Evolutionary conservation across 2,888 invertebrate genomes (phyloP).

Genomic region (Aporophyla nigra): DNA sequence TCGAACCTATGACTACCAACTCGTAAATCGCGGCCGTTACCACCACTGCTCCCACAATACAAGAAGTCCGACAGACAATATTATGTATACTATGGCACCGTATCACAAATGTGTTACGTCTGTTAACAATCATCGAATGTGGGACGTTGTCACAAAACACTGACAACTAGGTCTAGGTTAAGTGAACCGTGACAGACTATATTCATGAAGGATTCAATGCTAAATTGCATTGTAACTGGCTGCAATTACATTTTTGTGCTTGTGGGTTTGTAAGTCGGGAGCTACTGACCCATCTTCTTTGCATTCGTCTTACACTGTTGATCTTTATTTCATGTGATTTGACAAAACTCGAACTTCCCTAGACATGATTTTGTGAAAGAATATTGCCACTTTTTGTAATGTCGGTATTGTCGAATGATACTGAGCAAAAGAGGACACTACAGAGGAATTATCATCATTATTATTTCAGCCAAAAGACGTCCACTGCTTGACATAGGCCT

Average conservation of each 20-base stretch:
- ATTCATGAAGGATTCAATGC: slow-evolving; percentile 40
- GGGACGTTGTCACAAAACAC: slow-evolving; percentile 45
- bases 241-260: slow-evolving; percentile 34
- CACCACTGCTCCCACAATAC: no score
- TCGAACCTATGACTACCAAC: no score
- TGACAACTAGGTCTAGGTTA: slow-evolving; percentile 45
- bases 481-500: no score
- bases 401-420: background rate
- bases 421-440: background rate
- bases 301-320: background rate
- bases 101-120: slow-evolving; percentile 27
- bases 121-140: slow-evolving; percentile 45
- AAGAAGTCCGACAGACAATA: slow-evolving; percentile 1
- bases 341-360: background rate
- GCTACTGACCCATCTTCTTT: slow-evolving; percentile 1
- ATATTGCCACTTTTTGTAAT: background rate
- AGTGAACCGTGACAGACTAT: slow-evolving; percentile 40
- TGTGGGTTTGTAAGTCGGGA: slow-evolving; percentile 29
- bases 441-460: no score
- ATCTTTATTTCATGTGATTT: background rate
- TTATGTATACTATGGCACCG: slow-evolving; percentile 24
- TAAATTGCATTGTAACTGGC: slow-evolving; percentile 33
- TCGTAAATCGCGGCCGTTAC: no score
- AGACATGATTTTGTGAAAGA: background rate
- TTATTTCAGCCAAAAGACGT: no score